Evolutionary conservation across 2,113 vertebrate species (phyloP).

Genomic region (Phalacrocorax aristotelis): DNA sequence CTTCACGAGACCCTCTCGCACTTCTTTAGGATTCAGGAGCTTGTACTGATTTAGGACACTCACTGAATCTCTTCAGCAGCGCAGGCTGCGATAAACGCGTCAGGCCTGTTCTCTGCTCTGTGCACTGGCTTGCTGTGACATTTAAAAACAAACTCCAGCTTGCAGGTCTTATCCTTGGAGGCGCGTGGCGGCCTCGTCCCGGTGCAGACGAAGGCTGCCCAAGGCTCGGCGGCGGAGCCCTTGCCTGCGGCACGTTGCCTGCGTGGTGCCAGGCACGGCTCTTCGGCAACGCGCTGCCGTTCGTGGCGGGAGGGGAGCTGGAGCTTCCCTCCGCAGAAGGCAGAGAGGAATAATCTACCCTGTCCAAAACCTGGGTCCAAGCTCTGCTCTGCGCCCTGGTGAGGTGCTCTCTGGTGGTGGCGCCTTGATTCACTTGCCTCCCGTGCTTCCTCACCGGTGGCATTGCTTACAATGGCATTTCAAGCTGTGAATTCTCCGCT

Average conservation of each 20-base stretch:
- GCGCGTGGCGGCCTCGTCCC: background rate
- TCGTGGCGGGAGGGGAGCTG: background rate
- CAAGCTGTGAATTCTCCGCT: background rate
- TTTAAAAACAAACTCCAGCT: background rate
- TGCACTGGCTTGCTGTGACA: background rate
- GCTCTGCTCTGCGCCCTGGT: background rate
- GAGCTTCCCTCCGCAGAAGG: background rate
- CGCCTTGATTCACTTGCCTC: background rate
- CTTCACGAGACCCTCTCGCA: background rate
- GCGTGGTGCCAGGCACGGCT: accelerated
- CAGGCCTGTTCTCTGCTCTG: background rate
- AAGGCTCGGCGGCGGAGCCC: accelerated
- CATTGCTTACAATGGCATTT: background rate
- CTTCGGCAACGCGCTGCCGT: accelerated
- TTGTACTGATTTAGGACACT: background rate
- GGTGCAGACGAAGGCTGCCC: background rate
- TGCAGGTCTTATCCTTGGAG: background rate
- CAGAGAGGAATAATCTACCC: background rate
- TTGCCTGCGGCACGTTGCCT: accelerated
- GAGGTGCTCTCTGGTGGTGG: background rate
- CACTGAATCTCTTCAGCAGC: conserved; percentile 16
- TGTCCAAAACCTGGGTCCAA: accelerated
- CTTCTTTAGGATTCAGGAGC: background rate
- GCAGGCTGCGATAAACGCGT: background rate
- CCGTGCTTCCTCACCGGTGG: background rate